A percentile compares a stretch with the other conserved stretches of the same genome.
Evolutionary conservation across 2,888 invertebrate species (phyloP).

Genomic region (Euzetes globulus): DNA sequence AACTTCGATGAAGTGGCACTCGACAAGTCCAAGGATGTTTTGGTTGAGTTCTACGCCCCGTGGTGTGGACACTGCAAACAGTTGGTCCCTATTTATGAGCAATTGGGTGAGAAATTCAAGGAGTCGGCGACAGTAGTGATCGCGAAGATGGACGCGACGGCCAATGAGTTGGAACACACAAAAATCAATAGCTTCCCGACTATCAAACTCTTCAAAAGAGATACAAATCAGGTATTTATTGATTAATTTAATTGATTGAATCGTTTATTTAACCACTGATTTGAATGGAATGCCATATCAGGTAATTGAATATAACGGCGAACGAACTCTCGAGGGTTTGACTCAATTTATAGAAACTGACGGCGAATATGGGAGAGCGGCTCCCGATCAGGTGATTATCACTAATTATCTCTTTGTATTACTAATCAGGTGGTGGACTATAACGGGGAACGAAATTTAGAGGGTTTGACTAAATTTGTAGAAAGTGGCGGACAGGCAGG

Average conservation of each 20-base stretch:
- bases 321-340: constrained; percentile 85
- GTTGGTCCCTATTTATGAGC: constrained; percentile 90
- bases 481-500: constrained; percentile 79
- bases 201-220: constrained; percentile 86
- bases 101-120: constrained; percentile 87
- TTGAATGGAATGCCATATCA: constrained; percentile 38
- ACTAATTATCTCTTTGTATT: constrained; percentile 7
- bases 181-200: constrained; percentile 93
- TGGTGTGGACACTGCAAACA: constrained; percentile 99
- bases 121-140: constrained; percentile 70
- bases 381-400: constrained; percentile 51
- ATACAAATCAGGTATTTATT: constrained; percentile 65
- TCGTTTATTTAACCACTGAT: background rate
- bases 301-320: constrained; percentile 83
- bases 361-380: constrained; percentile 67
- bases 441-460: constrained; percentile 88
- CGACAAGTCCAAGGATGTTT: constrained; percentile 76
- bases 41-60: constrained; percentile 97
- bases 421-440: constrained; percentile 75
- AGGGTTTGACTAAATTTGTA: constrained; percentile 84
- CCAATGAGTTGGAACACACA: constrained; percentile 92
- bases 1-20: constrained; percentile 92
- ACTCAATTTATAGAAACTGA: constrained; percentile 86
- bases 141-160: constrained; percentile 98
- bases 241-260: constrained; percentile 42